Evolutionary conservation across 2,797 vertebrate species (phyloP), one percentile per base, ranked within the genome.

Genomic region (Chelonia mydas): DNA sequence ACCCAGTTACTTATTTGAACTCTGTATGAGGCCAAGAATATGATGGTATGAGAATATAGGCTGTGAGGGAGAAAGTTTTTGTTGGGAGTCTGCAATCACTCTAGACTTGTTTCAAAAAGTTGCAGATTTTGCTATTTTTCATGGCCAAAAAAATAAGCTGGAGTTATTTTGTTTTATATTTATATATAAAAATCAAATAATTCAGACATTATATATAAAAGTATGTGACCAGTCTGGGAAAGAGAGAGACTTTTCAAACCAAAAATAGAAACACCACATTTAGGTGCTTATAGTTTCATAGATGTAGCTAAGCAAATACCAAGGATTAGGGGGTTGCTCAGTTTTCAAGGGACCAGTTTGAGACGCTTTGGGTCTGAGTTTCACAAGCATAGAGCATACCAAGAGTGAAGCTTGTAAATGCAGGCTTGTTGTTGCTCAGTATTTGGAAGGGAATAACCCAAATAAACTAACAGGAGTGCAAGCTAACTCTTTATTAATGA

Each of bases 321-420:
- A 11, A n/a, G 59, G n/a, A 83, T 55, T 31, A 45, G 15, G 9
- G 7, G 33, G 7, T 7, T 59, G 81, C 49, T 84, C 3, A 21
- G 0, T 81, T 95, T 90, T 79, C 4, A 33, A 11, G 7, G 87
- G 23, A 10, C 3, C 57, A 5, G 3, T 76, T 19, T 51, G n/a
- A 19, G 47, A 59, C 3, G 78, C 25, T 6, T 51, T 84, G 37
- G 28, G 11, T 5, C 41, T 90, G 83, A 37, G 53, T 54, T 72
- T 7, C 2, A 77, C 37, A 59, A 84, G 50, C 3, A 50, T 0
- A 59, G 33, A 68, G 0, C 25, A 47, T 0, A 16, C 4, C 12
- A 4, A 7, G 1, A 82, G 2, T 76, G 41, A 76, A 76, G 72
- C 41, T 47, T n/a, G 3, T 81, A 87, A 85, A 83, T 10, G 13